Evolutionary conservation across 2,888 invertebrate species (phyloP).

Genomic region (Lithophane ornitopus): DNA sequence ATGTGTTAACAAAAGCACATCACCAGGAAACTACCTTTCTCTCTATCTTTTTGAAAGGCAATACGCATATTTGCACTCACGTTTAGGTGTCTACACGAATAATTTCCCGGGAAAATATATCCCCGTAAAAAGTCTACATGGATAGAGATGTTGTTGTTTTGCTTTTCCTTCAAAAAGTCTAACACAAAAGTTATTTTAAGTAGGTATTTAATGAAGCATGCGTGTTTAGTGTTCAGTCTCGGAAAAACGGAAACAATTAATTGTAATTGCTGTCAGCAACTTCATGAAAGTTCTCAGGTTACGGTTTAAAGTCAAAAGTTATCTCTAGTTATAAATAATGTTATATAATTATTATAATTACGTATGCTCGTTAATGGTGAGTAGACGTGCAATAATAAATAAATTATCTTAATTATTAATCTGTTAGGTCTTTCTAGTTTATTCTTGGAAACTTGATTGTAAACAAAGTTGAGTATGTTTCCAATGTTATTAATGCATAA

Average conservation of each 20-base stretch:
- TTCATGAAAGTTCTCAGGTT: conserved; percentile 47
- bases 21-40: neutral
- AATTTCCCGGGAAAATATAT: conserved; percentile 7
- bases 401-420: conserved; percentile 42
- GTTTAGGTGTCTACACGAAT: neutral
- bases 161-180: neutral
- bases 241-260: conserved; percentile 37
- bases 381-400: conserved; percentile 29
- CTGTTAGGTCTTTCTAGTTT: conserved; percentile 27
- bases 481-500: conserved; percentile 26
- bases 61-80: conserved; percentile 3
- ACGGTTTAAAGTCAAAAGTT: conserved; percentile 49
- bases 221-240: neutral
- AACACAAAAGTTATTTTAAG: neutral
- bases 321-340: conserved; percentile 48
- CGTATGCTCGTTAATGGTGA: conserved; percentile 30
- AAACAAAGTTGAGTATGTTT: conserved; percentile 35
- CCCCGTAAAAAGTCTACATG: neutral
- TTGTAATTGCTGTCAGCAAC: conserved; percentile 34
- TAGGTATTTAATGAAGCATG: neutral
- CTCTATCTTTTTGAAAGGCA: neutral
- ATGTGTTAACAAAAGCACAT: neutral
- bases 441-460: conserved; percentile 45
- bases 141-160: neutral
- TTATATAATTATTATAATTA: conserved; percentile 40